Base-by-base conservation (phyloP, 2,113 vertebrate species). In the Plectropomus leopardus region DNA sequence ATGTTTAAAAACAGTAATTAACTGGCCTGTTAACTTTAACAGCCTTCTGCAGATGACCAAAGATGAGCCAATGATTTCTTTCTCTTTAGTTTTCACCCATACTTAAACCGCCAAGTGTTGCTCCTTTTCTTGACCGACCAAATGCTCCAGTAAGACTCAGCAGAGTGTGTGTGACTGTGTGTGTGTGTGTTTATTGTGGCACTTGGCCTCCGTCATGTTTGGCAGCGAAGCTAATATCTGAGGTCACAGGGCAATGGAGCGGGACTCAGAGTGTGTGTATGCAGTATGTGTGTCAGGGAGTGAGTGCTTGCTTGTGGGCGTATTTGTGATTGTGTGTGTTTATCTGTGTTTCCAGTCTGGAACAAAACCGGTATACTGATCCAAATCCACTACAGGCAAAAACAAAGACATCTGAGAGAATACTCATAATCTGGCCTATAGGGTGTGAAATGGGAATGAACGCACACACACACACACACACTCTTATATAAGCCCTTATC, bases 351-450 rank as follows among this genome's bases (percentile, higher is more conserved):
- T 84, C n/a, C 70, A 83, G 82, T 85, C 64, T 84, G 83, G 74
- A 87, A 82, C 84, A 86, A 86, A 86, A 82, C 26, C 58, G 23
- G 19, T 54, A 40, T 72, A 58, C 67, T 63, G 80, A 85, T 83
- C 77, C 76, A 86, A 76, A 89, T 85, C 84, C 76, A 84, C 83
- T 78, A 54, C 68, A 83, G 85, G 83, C 83, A 76, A 68, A 44
- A 73, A 89, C 70, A 89, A 79, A 89, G 83, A 82, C 60, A 88
- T 65, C 72, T 54, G 63, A 89, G 71, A 84, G 61, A 81, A 74
- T 51, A 51, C 48, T 80, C 55, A 59, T 87, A 89, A 92, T 87
- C 87, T 68, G 73, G 68, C 58, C 80, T 82, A 55, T 40, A 72
- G 81, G 85, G 45, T 36, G 19, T 59, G 34, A 66, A 70, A 59